phyloP scores from a whole-genome alignment of 2,888 invertebrate genomes.

The Eupithecia dodoneata region DNA sequence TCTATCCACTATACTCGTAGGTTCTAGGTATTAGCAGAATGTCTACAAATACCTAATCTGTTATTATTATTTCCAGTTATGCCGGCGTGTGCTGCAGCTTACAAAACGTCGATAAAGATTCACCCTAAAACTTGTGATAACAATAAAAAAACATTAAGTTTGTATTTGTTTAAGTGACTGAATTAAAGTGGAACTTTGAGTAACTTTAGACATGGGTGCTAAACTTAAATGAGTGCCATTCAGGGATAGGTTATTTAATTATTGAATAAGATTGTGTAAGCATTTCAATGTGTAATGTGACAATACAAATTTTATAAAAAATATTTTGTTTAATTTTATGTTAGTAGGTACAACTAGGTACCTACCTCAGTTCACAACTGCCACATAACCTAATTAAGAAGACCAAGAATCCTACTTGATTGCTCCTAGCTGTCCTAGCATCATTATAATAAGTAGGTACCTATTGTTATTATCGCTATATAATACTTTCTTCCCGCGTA shows the following conservation, averaged over 20 bases:
- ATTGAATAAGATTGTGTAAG: slow-evolving; percentile 24
- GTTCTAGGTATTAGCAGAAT: not conserved
- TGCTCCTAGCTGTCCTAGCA: too few relatives aligned
- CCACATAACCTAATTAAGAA: too few relatives aligned
- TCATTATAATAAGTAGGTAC: too few relatives aligned
- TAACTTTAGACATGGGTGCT: slow-evolving; percentile 30
- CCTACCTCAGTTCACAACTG: not conserved
- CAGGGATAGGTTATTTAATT: slow-evolving; percentile 26
- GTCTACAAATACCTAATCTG: not conserved
- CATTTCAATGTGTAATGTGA: slow-evolving; percentile 28
- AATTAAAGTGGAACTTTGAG: slow-evolving; percentile 28
- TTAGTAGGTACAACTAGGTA: not conserved
- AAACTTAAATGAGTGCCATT: slow-evolving; percentile 38
- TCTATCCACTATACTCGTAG: too few relatives aligned
- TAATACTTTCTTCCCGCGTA: too few relatives aligned
- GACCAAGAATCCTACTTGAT: too few relatives aligned
- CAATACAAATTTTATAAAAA: slow-evolving; percentile 8
- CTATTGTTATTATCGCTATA: too few relatives aligned
- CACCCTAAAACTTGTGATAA: slow-evolving; percentile 33
- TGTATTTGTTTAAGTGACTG: slow-evolving; percentile 35
- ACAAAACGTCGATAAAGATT: slow-evolving; percentile 23
- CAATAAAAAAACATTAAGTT: slow-evolving; percentile 19
- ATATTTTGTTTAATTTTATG: not conserved
- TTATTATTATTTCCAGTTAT: slow-evolving; percentile 60
- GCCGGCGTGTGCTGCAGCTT: slow-evolving; percentile 75